A percentile compares a stretch with the other conserved stretches of the same genome.
These are phyloP conservation scores for Peromyscus melanophrys DNA, from an alignment of 2,797 vertebrate species.

Conservation along the genomic window DNA sequence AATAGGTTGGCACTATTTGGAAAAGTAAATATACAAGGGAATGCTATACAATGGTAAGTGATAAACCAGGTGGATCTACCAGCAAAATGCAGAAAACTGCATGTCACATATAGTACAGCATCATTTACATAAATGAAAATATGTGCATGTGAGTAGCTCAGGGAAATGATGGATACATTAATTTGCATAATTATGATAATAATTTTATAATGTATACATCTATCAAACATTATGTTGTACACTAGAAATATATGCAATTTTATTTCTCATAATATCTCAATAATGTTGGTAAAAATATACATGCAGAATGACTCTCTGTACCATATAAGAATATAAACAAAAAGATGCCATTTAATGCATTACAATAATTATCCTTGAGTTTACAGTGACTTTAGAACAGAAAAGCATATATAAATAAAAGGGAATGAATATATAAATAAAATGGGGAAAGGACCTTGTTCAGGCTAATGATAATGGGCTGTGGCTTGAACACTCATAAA, in stretches of 20 bases:
- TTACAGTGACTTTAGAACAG: not conserved
- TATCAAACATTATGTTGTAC: not conserved
- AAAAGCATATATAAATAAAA: not conserved
- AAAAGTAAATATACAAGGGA: not conserved
- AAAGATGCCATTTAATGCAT: not conserved
- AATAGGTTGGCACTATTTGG: not conserved
- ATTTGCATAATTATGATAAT: not conserved
- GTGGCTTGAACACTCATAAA: slow-evolving; percentile 13
- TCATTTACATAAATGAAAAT: not conserved
- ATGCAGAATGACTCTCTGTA: not conserved
- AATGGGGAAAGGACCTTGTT: not conserved
- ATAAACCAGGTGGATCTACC: not conserved
- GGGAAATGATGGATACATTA: not conserved
- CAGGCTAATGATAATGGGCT: not conserved
- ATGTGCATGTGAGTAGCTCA: not conserved
- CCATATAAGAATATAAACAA: not conserved
- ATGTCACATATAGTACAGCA: not conserved
- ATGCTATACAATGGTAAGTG: not conserved
- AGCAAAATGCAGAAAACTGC: not conserved
- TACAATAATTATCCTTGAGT: not conserved
- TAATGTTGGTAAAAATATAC: not conserved
- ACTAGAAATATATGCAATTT: not conserved
- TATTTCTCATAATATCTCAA: not conserved
- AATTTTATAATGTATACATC: not conserved
- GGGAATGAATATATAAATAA: not conserved